Evolutionary conservation across 2,797 vertebrate genomes (phyloP), one percentile per base, ranked within the genome.

Genomic region (Thaleichthys pacificus): DNA sequence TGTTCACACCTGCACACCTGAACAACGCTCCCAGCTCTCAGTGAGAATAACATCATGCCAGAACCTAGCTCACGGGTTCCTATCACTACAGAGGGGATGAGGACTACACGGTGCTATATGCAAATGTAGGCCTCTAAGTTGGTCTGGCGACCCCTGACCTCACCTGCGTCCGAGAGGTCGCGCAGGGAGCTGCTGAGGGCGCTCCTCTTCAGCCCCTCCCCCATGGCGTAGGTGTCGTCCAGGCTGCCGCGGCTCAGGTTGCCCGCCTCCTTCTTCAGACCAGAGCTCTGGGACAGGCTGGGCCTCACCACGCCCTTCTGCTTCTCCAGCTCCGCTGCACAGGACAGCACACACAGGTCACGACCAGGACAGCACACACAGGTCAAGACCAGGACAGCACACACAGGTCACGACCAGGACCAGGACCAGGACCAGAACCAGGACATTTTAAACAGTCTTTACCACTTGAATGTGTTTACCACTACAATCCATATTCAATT

Each of bases 101-200:
- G 17, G 5, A 12, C 57, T 61, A 61, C 9, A 14, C n/a, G 5
- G 4, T 15, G 22, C 26, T 30, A 4, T 58, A 42, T 17, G 35
- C 6, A 30, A 69, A 68, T 51, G 42, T 4, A 26, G 21, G 69
- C 19, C 0, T 11, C 9, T 1, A 1, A 3, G 47, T 56, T 62
- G 28, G 67, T 21, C 47, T 47, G 58, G 69, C 51, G 73, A 74
- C 47, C 54, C 14, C 5, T 21, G 24, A 51, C 78, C 90, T 91
- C 94, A 99, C 97, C 97, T 92, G 96, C 96, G 87, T 99, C 97
- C 0, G 97, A 98, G 77, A 99, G 95, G 89, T 99, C 97, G 3
- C 96, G 86, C 0, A 99, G 92, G 30, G 97, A 99, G 89, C 96
- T 98, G 92, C 97, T 99, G 77, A 99, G 96, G 0, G 97, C 96